Evolutionary conservation across 2,113 vertebrate species (phyloP).

Genomic region (Corydoras maculifer): DNA sequence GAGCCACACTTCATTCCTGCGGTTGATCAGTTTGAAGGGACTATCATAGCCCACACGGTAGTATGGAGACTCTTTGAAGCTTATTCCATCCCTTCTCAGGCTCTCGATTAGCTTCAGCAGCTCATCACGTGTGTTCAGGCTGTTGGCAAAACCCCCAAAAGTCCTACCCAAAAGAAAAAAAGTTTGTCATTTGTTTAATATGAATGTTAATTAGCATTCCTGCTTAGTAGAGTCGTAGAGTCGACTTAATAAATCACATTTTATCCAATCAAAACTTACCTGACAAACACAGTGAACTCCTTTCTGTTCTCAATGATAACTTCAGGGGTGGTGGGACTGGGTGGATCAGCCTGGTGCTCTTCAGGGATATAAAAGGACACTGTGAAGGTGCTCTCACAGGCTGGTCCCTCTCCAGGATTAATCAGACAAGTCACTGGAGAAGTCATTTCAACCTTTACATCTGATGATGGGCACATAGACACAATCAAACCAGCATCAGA

Average conservation of each 20-base stretch:
- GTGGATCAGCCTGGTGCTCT: conserved; percentile 62
- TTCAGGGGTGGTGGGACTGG: conserved; percentile 56
- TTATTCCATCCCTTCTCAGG: conserved; percentile 66
- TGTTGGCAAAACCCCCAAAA: conserved; percentile 65
- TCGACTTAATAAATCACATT: no score
- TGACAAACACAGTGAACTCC: conserved; percentile 67
- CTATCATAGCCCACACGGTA: conserved; percentile 71
- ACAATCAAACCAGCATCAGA: not conserved
- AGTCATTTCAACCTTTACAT: conserved; percentile 69
- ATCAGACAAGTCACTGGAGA: conserved; percentile 64
- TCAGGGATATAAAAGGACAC: conserved; percentile 63
- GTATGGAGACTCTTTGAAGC: conserved; percentile 63
- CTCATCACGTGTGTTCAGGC: conserved; percentile 67
- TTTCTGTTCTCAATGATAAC: conserved; percentile 70
- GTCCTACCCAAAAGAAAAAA: conserved; percentile 49
- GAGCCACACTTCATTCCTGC: conserved; percentile 72
- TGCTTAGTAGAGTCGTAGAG: no score
- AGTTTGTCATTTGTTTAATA: not conserved
- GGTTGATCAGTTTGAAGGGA: conserved; percentile 69
- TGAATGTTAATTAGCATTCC: not conserved
- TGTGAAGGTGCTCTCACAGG: conserved; percentile 61
- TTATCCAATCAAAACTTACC: conserved; percentile 43
- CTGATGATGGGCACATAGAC: conserved; percentile 43
- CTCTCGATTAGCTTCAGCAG: conserved; percentile 65
- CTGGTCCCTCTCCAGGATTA: conserved; percentile 60